Percentiles rank a stretch among this genome's conserved stretches.
These are phyloP conservation scores for Eudyptes chrysolophus DNA, from an alignment of 2,113 vertebrate genomes.

Conservation along the genomic window DNA sequence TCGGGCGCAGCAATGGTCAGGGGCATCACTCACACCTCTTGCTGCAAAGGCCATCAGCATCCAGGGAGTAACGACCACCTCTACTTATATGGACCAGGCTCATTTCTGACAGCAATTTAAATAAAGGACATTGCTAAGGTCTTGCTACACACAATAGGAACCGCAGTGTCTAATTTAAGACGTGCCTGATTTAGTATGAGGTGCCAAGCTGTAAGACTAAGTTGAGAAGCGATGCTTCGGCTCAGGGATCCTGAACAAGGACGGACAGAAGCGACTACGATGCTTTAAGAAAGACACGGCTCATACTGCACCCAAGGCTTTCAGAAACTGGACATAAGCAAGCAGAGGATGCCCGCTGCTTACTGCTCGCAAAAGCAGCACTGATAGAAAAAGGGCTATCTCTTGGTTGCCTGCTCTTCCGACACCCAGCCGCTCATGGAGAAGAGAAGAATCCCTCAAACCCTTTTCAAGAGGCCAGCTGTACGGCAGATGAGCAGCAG, in stretches of 20 bases:
- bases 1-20: not conserved
- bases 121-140: not conserved
- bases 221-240: not conserved
- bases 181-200: fast-evolving
- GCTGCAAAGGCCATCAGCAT: not conserved
- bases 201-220: not conserved
- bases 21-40: not conserved
- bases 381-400: not conserved
- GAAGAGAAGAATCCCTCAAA: not conserved
- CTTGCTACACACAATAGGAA: not conserved
- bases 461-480: not conserved
- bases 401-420: not conserved
- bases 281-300: not conserved
- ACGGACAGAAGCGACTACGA: not conserved
- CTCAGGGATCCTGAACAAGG: not conserved
- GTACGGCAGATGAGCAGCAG: not conserved
- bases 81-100: not conserved
- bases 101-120: not conserved
- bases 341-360: not conserved
- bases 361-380: not conserved
- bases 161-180: not conserved
- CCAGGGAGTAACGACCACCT: not conserved
- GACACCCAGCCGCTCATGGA: fast-evolving
- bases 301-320: not conserved
- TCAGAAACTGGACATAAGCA: not conserved